Conservation (phyloP, 2,888 invertebrate genomes). For the Dinocampus coccinellae region DNA sequence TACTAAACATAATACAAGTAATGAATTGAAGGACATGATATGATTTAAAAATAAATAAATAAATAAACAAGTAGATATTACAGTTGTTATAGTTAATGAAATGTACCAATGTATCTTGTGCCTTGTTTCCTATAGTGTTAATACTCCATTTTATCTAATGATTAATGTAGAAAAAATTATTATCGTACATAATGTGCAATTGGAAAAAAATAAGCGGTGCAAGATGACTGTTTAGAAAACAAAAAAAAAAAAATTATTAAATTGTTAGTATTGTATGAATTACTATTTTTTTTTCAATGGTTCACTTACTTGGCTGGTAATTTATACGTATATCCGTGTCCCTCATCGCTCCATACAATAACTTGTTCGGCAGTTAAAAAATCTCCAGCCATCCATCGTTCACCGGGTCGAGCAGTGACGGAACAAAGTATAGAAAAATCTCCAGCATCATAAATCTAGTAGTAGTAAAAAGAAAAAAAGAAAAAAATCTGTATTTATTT, state of each 20-base stretch:
- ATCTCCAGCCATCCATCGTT: conserved; percentile 96
- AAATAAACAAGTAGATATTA: not conserved
- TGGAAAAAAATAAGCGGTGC: not conserved
- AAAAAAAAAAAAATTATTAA: conserved; percentile 22
- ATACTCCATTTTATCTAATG: not conserved
- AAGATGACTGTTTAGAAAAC: conserved; percentile 19
- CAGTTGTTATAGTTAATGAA: not conserved
- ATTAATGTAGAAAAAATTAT: not conserved
- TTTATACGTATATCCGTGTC: conserved; percentile 95
- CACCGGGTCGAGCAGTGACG: conserved; percentile 88
- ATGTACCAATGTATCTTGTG: not conserved
- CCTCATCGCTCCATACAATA: conserved; percentile 95
- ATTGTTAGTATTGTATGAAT: not conserved
- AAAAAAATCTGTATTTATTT: conserved; percentile 1
- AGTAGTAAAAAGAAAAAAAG: conserved; percentile 40
- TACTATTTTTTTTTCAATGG: not conserved
- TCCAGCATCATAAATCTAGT: conserved; percentile 83
- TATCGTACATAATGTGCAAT: not conserved
- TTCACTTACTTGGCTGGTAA: conserved; percentile 92
- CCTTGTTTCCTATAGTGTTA: not conserved
- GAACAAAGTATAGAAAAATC: conserved; percentile 97
- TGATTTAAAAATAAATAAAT: conserved; percentile 29
- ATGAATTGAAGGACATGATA: conserved; percentile 37
- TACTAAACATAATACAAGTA: conserved; percentile 33
- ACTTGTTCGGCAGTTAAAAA: conserved; percentile 93